Conservation (phyloP, 2,797 vertebrate genomes). For the Aselliscus stoliczkanus region DNA sequence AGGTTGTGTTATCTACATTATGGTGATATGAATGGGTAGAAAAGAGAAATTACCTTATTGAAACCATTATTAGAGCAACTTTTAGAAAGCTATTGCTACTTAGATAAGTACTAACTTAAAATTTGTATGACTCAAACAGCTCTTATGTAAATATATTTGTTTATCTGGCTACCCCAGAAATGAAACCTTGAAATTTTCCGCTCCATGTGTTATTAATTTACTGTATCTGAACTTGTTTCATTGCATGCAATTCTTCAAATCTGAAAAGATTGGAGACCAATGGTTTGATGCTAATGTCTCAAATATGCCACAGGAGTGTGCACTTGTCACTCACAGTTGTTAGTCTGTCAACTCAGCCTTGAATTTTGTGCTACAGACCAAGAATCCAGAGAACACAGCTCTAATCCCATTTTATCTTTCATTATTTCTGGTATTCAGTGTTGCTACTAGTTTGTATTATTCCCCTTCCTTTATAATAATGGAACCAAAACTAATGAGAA, state of each 20-base stretch:
- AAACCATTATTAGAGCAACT: constrained; percentile 1
- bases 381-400: background rate
- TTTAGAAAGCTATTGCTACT: constrained; percentile 14
- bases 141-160: constrained; percentile 47
- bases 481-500: background rate
- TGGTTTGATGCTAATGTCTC: background rate
- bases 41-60: background rate
- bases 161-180: constrained; percentile 51
- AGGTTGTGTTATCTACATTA: background rate
- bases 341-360: background rate
- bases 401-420: background rate
- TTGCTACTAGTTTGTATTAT: background rate
- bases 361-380: background rate
- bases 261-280: background rate
- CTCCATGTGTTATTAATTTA: constrained; percentile 38
- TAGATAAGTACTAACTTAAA: constrained; percentile 14
- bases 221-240: constrained; percentile 26
- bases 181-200: constrained; percentile 29
- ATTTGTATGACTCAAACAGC: constrained; percentile 23
- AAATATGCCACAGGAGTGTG: background rate
- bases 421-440: background rate
- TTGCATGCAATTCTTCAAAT: constrained; percentile 12
- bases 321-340: background rate
- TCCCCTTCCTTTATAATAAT: background rate
- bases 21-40: background rate